Evolutionary conservation across 2,797 vertebrate species (phyloP), one percentile per base, ranked within the genome.

Genomic region (Heteromormyrus szaboi): DNA sequence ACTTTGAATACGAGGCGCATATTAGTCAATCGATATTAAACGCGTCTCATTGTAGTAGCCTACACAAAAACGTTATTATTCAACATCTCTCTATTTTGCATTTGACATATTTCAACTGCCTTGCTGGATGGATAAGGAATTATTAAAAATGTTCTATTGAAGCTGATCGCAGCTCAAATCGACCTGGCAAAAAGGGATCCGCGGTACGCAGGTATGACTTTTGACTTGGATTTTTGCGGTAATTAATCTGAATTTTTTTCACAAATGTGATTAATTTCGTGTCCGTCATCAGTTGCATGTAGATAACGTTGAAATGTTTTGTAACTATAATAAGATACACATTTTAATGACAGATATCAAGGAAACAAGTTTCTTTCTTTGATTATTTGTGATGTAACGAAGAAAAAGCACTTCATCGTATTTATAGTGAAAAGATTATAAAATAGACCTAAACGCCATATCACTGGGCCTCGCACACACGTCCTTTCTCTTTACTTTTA

Each of bases 81-180:
- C 44, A 33, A 22, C 22, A 53, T 25, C 0, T 86, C 22, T 37
- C 11, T 12, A 33, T 12, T 54, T 33, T 86, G 7, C 9, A 86
- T 54, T 54, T 86, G 51, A 17, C 25, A 56, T 56, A 41, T 86
- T n/a, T 86, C 12, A 59, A 33, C 0, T 29, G 5, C 53, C 33
- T 59, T 86, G 53, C 85, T 22, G 33, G 85, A 86, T 53, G 56
- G 53, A 86, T 33, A 86, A 44, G 25, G 85, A 53, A 59, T 86
- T 53, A 86, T 86, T 86, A 9, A 59, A 86, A 56, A 53, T 33
- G 17, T 14, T 53, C 29, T 3, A 2, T n/a, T 33, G 33, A 59
- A n/a, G 85, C 51, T 59, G 85, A 22, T 11, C 8, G 29, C 51
- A 86, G 50, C 29, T 19, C 29, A 86, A 7, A 53, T 14, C 12